Evolutionary conservation across 2,888 invertebrate species (phyloP), one percentile per base, ranked within the genome.

Genomic region (Pherbina coryleti): DNA sequence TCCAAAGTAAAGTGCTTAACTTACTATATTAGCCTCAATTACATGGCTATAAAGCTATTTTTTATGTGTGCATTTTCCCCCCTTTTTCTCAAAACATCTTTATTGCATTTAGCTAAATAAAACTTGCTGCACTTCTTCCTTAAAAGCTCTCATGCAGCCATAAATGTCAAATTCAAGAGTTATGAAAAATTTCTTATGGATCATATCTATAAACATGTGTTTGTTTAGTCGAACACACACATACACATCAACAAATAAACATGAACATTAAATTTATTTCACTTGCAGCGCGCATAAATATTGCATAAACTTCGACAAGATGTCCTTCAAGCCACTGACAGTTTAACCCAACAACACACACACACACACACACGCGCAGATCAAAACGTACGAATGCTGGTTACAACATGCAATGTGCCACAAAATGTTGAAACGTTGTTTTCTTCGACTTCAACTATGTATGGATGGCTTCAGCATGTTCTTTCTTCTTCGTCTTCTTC

Each of bases 111-210:
- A 34, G 17, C 28, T 31, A 8, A n/a, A 28, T n/a, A 34, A 64
- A 34, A 14, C 22, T n/a, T 22, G 19, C 19, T 44, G 37, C 44
- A 67, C 37, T 44, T 67, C 44, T 19, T 67, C 44, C 67, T 67
- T 34, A 34, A 31, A 11, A 64, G 64, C 67, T 22, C 28, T 71
- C 71, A 57, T 44, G 31, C 5, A 72, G 22, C 53, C 66, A 75
- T 75, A 75, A 75, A 75, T 75, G 75, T 75, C 67, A 66, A 37
- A 17, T 55, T 67, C 37, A 19, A 75, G 55, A 75, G 75, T 75
- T 34, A 53, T 62, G 73, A 74, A 49, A 22, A 25, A 51, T 74
- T 62, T 49, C 22, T 64, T 28, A 17, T 64, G 49, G 62, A 17
- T 53, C 51, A 25, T 69, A 28, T 64, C 34, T 17, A 28, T 25